phyloP scores from a whole-genome alignment of 2,888 invertebrate genomes.

The Scaptomyza flava region DNA sequence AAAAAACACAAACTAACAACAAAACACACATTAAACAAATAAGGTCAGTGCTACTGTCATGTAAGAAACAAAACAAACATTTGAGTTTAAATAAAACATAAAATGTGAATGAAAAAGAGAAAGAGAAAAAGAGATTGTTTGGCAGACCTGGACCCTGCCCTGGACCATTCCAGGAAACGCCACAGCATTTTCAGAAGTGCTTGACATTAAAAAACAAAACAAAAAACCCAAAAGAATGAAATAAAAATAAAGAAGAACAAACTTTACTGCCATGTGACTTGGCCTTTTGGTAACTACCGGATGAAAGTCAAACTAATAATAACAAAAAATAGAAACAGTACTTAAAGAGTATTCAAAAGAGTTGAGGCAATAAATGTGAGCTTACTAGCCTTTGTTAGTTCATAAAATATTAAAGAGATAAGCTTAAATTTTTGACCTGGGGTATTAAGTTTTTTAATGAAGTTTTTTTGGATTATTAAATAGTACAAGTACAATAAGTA shows the following conservation, averaged over 20 bases:
- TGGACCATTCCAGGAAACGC: conserved; percentile 66
- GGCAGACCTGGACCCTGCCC: conserved; percentile 9
- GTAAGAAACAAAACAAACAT: conserved; percentile 39
- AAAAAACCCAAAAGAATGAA: conserved; percentile 11
- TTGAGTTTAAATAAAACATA: conserved; percentile 57
- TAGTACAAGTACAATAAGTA: too few species aligned
- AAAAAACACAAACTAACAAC: conserved; percentile 15
- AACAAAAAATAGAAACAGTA: neutral
- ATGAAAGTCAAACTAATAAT: conserved; percentile 21
- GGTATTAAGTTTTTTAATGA: too few species aligned
- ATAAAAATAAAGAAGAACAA: conserved; percentile 31
- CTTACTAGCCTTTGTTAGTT: neutral
- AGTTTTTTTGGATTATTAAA: too few species aligned
- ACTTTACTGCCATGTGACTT: conserved; percentile 9
- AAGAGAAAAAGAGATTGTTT: conserved; percentile 21
- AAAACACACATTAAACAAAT: conserved; percentile 46
- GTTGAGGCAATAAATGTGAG: neutral
- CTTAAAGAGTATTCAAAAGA: neutral
- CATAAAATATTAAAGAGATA: too few species aligned
- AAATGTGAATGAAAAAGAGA: conserved; percentile 39
- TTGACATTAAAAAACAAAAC: conserved; percentile 48
- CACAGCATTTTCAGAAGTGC: conserved; percentile 67
- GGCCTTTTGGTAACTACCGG: conserved; percentile 13
- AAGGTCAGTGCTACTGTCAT: conserved; percentile 69
- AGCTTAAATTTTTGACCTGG: too few species aligned